Conservation (phyloP, 2,113 vertebrate genomes). For the Elachura formosa region DNA sequence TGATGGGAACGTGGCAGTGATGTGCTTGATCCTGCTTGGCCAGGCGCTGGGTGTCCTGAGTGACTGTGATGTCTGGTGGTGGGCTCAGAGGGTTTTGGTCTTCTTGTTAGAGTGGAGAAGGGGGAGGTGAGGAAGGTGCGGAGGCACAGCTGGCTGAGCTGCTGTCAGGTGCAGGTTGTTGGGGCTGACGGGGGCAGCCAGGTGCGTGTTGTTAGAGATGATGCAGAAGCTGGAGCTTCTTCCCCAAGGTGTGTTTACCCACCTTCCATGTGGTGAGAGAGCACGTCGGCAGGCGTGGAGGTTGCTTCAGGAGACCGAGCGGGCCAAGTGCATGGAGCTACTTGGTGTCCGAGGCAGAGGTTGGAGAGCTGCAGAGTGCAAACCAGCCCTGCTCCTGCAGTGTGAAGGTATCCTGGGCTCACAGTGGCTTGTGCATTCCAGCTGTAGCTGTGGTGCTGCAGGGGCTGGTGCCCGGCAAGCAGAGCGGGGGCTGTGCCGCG, state of each 20-base stretch:
- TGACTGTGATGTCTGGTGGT: neutral
- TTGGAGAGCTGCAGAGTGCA: neutral
- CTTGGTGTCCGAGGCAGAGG: fast-evolving
- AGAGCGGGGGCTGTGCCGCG: neutral
- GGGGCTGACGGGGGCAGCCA: neutral
- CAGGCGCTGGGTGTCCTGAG: neutral
- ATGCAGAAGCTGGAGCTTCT: neutral
- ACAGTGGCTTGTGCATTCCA: fast-evolving
- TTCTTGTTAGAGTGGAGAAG: neutral
- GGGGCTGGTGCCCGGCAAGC: neutral
- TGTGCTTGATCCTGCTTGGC: neutral
- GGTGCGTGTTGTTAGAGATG: neutral
- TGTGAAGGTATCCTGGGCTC: neutral
- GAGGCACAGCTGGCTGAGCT: neutral
- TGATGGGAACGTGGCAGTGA: neutral
- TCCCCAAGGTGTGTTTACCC: neutral
- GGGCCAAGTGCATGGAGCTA: fast-evolving
- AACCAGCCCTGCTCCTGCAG: neutral
- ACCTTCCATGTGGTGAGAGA: fast-evolving
- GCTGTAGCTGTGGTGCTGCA: neutral
- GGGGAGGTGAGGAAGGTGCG: neutral
- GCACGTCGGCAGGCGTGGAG: fast-evolving
- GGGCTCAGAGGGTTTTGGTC: neutral
- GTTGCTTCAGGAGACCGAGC: neutral
- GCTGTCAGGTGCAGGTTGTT: neutral